phyloP scores from a whole-genome alignment of 2,888 invertebrate genomes.

The Pogonocherus hispidulus region DNA sequence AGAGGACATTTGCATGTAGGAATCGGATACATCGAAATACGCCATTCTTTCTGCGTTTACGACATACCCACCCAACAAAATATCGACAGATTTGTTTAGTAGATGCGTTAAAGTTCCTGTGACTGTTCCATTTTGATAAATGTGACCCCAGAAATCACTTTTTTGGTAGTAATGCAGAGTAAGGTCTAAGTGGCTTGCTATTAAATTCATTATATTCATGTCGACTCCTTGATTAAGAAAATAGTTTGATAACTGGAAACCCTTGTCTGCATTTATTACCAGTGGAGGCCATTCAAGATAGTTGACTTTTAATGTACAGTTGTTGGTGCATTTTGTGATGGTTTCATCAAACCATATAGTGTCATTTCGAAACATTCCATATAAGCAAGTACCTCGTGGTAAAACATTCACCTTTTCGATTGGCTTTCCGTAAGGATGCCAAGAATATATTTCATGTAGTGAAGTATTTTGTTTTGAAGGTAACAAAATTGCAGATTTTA shows the following conservation, averaged over 20 bases:
- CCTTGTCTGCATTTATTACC: neutral
- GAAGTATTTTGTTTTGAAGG: constrained; percentile 27
- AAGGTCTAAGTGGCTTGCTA: neutral
- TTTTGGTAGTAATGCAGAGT: neutral
- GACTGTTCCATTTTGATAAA: neutral
- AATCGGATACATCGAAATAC: neutral
- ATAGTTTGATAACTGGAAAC: neutral
- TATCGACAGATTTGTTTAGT: neutral
- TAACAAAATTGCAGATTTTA: constrained; percentile 31
- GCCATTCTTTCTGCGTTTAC: neutral
- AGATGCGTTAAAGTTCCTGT: neutral
- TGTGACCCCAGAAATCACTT: neutral
- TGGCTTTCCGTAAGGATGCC: constrained; percentile 25
- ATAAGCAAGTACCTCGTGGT: constrained; percentile 28
- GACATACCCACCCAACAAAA: neutral
- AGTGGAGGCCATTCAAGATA: neutral
- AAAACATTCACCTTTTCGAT: neutral
- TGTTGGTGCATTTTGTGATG: neutral
- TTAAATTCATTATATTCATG: neutral
- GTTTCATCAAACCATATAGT: constrained; percentile 25
- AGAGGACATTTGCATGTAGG: neutral
- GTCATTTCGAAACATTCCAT: constrained; percentile 19
- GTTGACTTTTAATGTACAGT: neutral
- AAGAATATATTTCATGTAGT: constrained; percentile 32
- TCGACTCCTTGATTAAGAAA: neutral